phyloP scores from a whole-genome alignment of 1,140 invertebrate species.

The Eurosta solidaginis region DNA sequence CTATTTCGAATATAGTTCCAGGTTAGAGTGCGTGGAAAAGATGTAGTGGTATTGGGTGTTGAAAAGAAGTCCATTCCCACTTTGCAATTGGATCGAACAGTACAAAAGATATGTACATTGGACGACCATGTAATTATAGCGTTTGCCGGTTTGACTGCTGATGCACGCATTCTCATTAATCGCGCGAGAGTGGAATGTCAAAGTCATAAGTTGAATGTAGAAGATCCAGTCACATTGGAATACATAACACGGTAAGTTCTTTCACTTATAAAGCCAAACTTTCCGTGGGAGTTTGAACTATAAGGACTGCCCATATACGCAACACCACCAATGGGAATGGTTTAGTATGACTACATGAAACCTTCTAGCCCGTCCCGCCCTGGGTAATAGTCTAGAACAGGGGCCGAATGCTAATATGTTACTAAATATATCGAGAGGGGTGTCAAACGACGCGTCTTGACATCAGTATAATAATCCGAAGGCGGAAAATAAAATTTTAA shows the following conservation, averaged over 20 bases:
- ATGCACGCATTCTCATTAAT: conserved; percentile 97
- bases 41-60: conserved; percentile 97
- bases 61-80: conserved; percentile 99
- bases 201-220: conserved; percentile 96
- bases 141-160: conserved; percentile 98
- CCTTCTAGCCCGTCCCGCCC: too few species aligned
- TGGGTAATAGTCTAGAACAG: too few species aligned
- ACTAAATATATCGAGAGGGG: too few species aligned
- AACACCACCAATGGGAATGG: too few species aligned
- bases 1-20: conserved; percentile 56
- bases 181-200: conserved; percentile 98
- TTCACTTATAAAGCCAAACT: neutral
- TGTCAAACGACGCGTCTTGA: too few species aligned
- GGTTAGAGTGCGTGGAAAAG: conserved; percentile 94
- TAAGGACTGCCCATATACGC: neutral
- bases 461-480: too few species aligned
- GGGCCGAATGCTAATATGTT: too few species aligned
- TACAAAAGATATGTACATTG: conserved; percentile 96
- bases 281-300: neutral
- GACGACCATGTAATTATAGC: conserved; percentile 99
- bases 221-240: conserved; percentile 99
- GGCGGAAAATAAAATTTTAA: too few species aligned
- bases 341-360: too few species aligned
- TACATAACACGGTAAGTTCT: conserved; percentile 95
- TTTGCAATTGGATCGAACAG: conserved; percentile 97